Conservation (phyloP, 2,888 invertebrate genomes). For the Tinea pellionella region DNA sequence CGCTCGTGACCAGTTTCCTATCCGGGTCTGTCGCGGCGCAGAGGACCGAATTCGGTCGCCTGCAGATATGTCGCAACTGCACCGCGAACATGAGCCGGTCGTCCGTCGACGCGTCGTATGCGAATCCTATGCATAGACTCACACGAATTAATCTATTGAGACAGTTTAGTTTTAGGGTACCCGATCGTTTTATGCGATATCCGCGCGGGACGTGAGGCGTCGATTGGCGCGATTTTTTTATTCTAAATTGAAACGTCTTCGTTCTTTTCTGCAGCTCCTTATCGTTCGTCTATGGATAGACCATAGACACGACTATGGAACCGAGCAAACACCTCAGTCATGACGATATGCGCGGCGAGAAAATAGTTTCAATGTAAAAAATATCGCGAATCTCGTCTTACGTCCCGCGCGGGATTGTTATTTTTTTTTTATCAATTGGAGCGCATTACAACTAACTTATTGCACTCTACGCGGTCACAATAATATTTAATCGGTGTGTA, state of each 20-base stretch:
- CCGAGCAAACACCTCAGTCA: no score
- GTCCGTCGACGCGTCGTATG: neutral
- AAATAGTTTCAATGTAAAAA: neutral
- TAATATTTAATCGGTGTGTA: no score
- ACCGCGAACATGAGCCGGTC: neutral
- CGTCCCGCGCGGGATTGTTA: slow-evolving; percentile 1
- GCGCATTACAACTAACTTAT: neutral
- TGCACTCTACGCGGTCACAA: neutral
- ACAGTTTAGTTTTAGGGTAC: neutral
- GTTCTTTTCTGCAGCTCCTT: no score
- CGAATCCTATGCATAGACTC: neutral
- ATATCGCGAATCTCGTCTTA: neutral
- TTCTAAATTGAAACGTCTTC: neutral
- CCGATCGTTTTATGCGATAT: neutral
- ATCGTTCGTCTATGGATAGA: no score
- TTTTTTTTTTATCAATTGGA: neutral
- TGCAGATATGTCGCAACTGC: neutral
- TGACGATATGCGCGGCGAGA: no score
- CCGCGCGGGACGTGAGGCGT: slow-evolving; percentile 3
- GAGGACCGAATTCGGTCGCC: no score
- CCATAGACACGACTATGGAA: no score
- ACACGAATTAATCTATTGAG: neutral
- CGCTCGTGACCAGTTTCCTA: no score
- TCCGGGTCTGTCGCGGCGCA: no score
- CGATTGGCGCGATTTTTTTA: neutral